phyloP scores from a whole-genome alignment of 2,888 invertebrate genomes.

The Megamerina dolium region DNA sequence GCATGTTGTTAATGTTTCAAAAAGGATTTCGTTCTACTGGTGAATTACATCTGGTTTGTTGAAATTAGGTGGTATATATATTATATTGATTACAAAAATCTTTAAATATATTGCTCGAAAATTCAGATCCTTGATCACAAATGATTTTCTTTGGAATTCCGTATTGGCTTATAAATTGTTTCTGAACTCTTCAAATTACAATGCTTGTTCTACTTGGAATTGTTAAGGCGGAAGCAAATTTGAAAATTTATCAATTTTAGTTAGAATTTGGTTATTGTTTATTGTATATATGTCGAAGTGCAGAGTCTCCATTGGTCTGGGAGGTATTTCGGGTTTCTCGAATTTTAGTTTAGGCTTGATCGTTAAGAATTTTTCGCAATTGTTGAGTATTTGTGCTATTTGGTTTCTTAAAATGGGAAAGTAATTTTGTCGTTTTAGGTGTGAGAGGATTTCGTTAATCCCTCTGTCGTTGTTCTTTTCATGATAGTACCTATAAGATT shows the following conservation, averaged over 20 bases:
- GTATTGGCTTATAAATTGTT: constrained; percentile 10
- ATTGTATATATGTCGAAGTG: constrained; percentile 20
- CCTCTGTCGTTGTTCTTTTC: constrained; percentile 14
- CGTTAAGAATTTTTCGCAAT: constrained; percentile 18
- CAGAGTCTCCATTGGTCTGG: constrained; percentile 17
- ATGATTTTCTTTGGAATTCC: constrained; percentile 18
- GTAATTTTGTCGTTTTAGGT: constrained; percentile 14
- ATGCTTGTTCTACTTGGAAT: constrained; percentile 12
- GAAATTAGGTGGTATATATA: constrained; percentile 16
- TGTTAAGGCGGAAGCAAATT: constrained; percentile 17
- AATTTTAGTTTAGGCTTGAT: constrained; percentile 16
- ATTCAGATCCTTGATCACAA: constrained; percentile 15
- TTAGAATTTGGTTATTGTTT: constrained; percentile 15
- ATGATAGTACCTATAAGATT: constrained; percentile 18
- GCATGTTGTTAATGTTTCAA: neutral
- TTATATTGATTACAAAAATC: constrained; percentile 16
- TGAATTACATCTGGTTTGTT: constrained; percentile 16
- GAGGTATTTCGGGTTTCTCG: constrained; percentile 16
- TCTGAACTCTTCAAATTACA: constrained; percentile 12
- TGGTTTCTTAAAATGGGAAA: constrained; percentile 10
- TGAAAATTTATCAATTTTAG: too few relatives aligned
- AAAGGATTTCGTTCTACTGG: constrained; percentile 13
- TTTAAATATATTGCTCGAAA: constrained; percentile 12
- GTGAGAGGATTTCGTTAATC: constrained; percentile 18
- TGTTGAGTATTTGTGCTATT: constrained; percentile 19